phyloP scores from a whole-genome alignment of 2,797 vertebrate genomes.

The Sylvia borin region DNA sequence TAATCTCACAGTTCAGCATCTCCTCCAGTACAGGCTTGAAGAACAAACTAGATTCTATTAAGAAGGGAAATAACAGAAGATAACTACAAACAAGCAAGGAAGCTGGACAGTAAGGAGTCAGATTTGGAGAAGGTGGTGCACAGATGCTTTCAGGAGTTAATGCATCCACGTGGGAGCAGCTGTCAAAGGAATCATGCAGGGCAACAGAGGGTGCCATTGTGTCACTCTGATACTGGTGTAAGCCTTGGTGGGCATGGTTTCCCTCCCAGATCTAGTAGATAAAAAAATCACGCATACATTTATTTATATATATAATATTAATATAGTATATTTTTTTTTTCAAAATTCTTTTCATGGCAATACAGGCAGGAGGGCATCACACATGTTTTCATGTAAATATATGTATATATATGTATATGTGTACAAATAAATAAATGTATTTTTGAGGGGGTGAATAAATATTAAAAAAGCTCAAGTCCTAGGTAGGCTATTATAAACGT shows the following conservation, averaged over 20 bases:
- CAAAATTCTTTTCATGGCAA: neutral
- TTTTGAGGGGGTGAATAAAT: neutral
- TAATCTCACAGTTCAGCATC: neutral
- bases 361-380: neutral
- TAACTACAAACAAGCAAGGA: neutral
- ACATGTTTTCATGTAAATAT: neutral
- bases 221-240: neutral
- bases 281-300: neutral
- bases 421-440: neutral
- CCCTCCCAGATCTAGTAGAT: neutral
- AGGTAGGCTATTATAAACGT: neutral
- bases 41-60: neutral
- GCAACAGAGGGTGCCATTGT: conserved; percentile 54
- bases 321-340: neutral
- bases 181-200: neutral
- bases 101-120: neutral
- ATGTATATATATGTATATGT: neutral
- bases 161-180: neutral
- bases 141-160: neutral
- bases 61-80: neutral
- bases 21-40: fast-evolving
- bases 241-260: neutral
- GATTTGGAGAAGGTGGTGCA: neutral
- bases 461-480: neutral
- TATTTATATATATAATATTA: neutral